Percentiles rank a stretch among this genome's conserved stretches.
Evolutionary conservation across 2,888 invertebrate species (phyloP).

Genomic region (Rotaria macrura): DNA sequence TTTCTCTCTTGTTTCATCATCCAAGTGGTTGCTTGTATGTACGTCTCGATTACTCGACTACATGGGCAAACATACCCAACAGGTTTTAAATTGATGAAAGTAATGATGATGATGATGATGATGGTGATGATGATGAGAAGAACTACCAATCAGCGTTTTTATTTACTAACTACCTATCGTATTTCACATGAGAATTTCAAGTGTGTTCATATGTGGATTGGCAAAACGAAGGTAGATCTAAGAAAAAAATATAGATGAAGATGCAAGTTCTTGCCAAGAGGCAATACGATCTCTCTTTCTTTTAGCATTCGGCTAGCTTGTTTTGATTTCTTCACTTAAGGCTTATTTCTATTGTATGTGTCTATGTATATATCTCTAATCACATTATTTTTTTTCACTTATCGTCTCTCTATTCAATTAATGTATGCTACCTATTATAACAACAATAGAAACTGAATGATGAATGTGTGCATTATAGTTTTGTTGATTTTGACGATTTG

Average conservation of each 20-base stretch:
- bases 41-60: background rate
- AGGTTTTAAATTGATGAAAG: background rate
- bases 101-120: background rate
- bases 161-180: background rate
- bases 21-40: constrained; percentile 8
- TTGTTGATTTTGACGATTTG: background rate
- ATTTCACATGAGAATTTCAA: constrained; percentile 12
- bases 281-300: background rate
- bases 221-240: background rate
- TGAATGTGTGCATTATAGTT: background rate
- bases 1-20: background rate
- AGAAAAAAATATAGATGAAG: background rate
- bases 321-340: background rate
- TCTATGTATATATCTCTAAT: background rate
- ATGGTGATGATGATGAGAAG: background rate
- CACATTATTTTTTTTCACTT: background rate
- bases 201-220: background rate
- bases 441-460: background rate
- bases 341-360: background rate
- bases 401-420: constrained; percentile 2
- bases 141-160: constrained; percentile 8
- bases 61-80: background rate
- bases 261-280: constrained; percentile 15
- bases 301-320: background rate
- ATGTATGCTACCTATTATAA: background rate